These are phyloP conservation scores for Tenualosa ilisha DNA, from an alignment of 2,797 vertebrate genomes.

Conservation along the genomic window DNA sequence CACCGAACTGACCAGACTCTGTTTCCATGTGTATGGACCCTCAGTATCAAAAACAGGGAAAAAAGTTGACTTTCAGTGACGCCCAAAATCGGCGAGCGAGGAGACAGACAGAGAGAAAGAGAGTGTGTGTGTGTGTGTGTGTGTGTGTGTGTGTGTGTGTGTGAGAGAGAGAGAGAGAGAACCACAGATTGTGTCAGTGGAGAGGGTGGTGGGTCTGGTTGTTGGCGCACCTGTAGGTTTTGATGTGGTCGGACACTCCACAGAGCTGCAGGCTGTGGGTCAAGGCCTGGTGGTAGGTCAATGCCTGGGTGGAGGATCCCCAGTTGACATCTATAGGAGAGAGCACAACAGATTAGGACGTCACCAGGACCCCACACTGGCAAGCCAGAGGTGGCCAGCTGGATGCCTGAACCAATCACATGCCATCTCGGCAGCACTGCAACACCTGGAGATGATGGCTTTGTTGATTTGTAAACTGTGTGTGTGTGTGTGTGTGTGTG, in stretches of 20 bases:
- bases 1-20: too few relatives aligned
- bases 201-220: background rate
- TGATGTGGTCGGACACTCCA: conserved; percentile 95
- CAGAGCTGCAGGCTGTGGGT: conserved; percentile 93
- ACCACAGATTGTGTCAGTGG: background rate
- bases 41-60: background rate
- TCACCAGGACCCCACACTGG: background rate
- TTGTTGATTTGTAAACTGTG: background rate
- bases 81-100: background rate
- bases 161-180: background rate
- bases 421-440: background rate
- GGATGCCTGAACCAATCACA: background rate
- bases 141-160: background rate
- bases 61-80: too few relatives aligned
- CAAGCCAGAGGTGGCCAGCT: background rate
- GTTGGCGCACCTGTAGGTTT: conserved; percentile 89
- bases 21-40: too few relatives aligned
- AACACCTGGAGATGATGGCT: background rate
- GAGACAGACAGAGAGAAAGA: background rate
- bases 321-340: conserved; percentile 92
- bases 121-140: background rate
- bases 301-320: conserved; percentile 97
- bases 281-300: conserved; percentile 94
- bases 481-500: conserved; percentile 19
- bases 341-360: conserved; percentile 29